These are phyloP conservation scores for Lypha dubia DNA, from an alignment of 2,888 invertebrate species.

Conservation along the genomic window DNA sequence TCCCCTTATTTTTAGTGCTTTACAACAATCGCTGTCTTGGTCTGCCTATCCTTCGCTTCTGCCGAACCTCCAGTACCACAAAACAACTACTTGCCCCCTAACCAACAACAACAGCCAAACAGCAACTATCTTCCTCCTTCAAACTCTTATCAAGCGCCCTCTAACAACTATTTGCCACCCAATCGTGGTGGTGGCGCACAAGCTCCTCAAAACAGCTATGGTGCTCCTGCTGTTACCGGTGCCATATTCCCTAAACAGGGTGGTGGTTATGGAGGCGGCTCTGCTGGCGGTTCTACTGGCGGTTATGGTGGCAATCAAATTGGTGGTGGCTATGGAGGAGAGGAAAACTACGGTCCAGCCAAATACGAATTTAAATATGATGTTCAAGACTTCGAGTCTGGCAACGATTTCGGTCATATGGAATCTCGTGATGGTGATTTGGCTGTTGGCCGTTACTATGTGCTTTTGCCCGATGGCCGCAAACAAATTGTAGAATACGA, in stretches of 20 bases:
- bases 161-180: conserved; percentile 80
- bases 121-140: conserved; percentile 84
- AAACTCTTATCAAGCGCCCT: conserved; percentile 78
- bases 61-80: conserved; percentile 83
- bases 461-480: conserved; percentile 87
- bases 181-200: conserved; percentile 82
- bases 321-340: conserved; percentile 77
- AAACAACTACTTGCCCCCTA: conserved; percentile 83
- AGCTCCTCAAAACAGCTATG: conserved; percentile 84
- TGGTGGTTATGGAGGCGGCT: conserved; percentile 60
- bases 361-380: conserved; percentile 88
- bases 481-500: conserved; percentile 89
- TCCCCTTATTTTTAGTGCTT: conserved; percentile 77
- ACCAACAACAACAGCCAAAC: conserved; percentile 82
- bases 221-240: conserved; percentile 84
- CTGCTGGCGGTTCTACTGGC: conserved; percentile 63
- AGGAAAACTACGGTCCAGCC: conserved; percentile 86
- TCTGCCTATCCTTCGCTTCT: conserved; percentile 79
- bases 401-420: conserved; percentile 88
- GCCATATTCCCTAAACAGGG: conserved; percentile 83
- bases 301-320: conserved; percentile 73
- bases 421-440: conserved; percentile 87
- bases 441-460: conserved; percentile 87
- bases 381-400: conserved; percentile 87
- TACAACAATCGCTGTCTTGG: conserved; percentile 81